Base-by-base conservation (phyloP, 2,113 vertebrate genomes). In the Siniperca chuatsi region DNA sequence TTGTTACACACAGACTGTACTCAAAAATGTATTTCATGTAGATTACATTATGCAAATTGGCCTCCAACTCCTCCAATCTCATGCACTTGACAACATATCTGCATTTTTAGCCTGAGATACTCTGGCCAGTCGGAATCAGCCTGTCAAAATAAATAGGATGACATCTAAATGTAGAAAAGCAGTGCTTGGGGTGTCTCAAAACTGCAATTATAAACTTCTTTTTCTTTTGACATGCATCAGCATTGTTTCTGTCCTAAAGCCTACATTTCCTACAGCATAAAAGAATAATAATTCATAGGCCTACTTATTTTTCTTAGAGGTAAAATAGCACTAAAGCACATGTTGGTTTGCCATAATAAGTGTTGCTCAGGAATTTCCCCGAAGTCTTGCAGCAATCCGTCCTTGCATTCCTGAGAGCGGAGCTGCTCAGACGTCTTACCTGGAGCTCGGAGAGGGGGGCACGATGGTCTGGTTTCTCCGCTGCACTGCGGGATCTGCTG, bases 311-410 rank as follows among this genome's bases (percentile, higher is more conserved):
- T 33, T 74, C 33, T 58, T 29, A n/a, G 11, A 66, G 11, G 65
- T 75, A 13, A 78, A 77, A 84, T 79, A n/a, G 88, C 78, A 80
- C 46, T 46, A 85, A 90, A 82, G 78, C 82, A 81, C 85, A 91
- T 85, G 82, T 82, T 84, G 90, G 78, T 90, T 79, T 79, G 81
- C 68, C 82, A 89, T 87, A 92, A 89, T 83, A 90, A 85, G 80
- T 50, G 78, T 68, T 81, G 83, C 89, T 81, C 81, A 93, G 93
- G 94, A 95, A 95, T 94, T 94, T 95, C 93, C 93, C 94, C 46
- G 1, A 82, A 88, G 86, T 92, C 88, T 91, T 94, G 93, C 90
- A 92, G 84, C 90, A 94, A 93, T 92, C 89, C 33, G 92, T 88
- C 76, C 88, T 50, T 18, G 78, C 95, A 95, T 95, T 96, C 95